Percentiles rank a stretch among this genome's conserved stretches.
Conservation (phyloP, 2,888 invertebrate genomes). For the Carabus problematicus region DNA sequence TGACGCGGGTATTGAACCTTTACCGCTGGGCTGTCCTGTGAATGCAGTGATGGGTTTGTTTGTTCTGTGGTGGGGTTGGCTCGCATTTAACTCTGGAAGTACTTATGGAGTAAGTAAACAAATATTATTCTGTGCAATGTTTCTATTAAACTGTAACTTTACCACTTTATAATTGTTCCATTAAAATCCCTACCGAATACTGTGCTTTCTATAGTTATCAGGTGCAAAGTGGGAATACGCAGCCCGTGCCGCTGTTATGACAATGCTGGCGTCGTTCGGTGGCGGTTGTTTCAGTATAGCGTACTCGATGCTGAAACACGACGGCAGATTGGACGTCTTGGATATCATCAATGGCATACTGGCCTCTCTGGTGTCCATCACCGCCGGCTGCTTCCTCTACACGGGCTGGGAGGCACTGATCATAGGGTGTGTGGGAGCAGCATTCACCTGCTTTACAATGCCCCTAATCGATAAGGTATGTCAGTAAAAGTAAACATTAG, state of each 20-base stretch:
- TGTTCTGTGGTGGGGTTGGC: slow-evolving; percentile 97
- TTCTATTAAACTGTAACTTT: too few species aligned
- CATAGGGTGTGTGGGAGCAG: slow-evolving; percentile 81
- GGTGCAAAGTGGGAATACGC: slow-evolving; percentile 92
- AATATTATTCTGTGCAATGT: not conserved
- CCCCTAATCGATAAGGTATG: slow-evolving; percentile 79
- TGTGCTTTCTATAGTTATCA: slow-evolving; percentile 60
- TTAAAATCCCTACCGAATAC: too few species aligned
- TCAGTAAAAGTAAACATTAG: slow-evolving; percentile 44
- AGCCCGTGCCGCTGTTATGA: slow-evolving; percentile 87
- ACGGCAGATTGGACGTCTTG: slow-evolving; percentile 79
- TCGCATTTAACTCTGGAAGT: slow-evolving; percentile 94
- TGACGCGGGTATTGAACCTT: slow-evolving; percentile 74
- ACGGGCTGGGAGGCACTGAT: slow-evolving; percentile 83
- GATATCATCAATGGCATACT: slow-evolving; percentile 89
- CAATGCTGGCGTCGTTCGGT: slow-evolving; percentile 90
- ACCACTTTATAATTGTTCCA: too few species aligned
- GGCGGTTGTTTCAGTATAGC: slow-evolving; percentile 78
- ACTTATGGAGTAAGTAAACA: slow-evolving; percentile 72
- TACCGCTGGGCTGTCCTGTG: slow-evolving; percentile 87
- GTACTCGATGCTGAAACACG: slow-evolving; percentile 71
- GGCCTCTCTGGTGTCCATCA: slow-evolving; percentile 86
- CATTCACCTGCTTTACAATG: slow-evolving; percentile 73
- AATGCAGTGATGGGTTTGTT: slow-evolving; percentile 92
- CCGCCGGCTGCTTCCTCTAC: slow-evolving; percentile 88